phyloP scores from a whole-genome alignment of 2,888 invertebrate species.

The Pristionchus japonicus region DNA sequence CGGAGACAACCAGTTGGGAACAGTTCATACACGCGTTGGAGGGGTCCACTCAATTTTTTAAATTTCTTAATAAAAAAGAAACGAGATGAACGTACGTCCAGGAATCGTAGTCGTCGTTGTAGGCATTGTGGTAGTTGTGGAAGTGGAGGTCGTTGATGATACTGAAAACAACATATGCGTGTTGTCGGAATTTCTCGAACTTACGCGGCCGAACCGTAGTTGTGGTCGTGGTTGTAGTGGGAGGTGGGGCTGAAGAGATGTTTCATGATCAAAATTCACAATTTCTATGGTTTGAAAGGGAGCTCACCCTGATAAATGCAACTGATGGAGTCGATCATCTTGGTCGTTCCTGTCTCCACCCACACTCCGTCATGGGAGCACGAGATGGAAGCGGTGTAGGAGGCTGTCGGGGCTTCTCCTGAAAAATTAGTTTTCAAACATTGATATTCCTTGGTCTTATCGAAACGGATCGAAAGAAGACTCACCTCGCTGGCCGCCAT shows the following conservation, averaged over 20 bases:
- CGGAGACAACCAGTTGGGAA: slow-evolving; percentile 54
- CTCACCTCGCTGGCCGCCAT: slow-evolving; percentile 48
- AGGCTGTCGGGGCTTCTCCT: slow-evolving; percentile 1
- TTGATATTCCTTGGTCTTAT: too few species aligned
- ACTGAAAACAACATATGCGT: not conserved
- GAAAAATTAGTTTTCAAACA: too few species aligned
- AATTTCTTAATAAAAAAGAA: too few species aligned
- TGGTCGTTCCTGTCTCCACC: slow-evolving; percentile 40
- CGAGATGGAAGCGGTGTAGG: not conserved
- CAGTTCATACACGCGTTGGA: slow-evolving; percentile 60
- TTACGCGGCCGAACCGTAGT: not conserved
- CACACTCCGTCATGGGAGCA: slow-evolving; percentile 29
- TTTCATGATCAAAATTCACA: too few species aligned
- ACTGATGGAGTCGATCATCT: not conserved
- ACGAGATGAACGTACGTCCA: not conserved
- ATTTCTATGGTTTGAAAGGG: too few species aligned
- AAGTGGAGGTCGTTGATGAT: slow-evolving; percentile 2
- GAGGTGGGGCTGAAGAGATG: not conserved
- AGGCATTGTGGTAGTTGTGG: slow-evolving; percentile 12
- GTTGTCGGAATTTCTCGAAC: too few species aligned
- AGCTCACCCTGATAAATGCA: slow-evolving; percentile 44
- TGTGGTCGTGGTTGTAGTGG: not conserved
- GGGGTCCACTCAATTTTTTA: slow-evolving; percentile 52
- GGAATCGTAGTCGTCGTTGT: slow-evolving; percentile 35
- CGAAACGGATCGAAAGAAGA: too few species aligned